Base-by-base conservation (phyloP, 2,797 vertebrate species). In the Syngnathus rostellatus region DNA sequence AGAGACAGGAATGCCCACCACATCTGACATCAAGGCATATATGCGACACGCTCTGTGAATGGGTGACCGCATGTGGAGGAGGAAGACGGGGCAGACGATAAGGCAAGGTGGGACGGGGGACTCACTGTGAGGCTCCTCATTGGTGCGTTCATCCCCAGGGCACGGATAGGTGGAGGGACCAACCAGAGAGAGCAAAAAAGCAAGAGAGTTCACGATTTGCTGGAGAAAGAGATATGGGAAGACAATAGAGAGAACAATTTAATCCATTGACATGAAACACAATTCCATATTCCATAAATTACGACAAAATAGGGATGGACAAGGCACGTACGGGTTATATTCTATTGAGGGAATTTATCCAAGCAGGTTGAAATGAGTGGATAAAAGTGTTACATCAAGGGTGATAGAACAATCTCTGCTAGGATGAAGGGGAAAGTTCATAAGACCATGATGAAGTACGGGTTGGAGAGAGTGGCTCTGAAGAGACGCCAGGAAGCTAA, bases 101-200 rank as follows among this genome's bases (percentile, higher is more conserved):
- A 25, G 39, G 8, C 40, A 16, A 38, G 37, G 23, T n/a, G 40
- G 31, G 31, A 3, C 31, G 10, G n/a, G 62, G 65, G 74, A 93
- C 92, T 93, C 88, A 93, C 92, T 90, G 92, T 93, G 88, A 93
- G 90, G 90, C 91, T 93, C 91, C 92, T 92, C 91, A 93, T 93
- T 89, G 92, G 92, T 92, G 92, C 90, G 79, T 90, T 92, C 92
- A 93, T 93, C 87, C 90, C 92, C 87, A 88, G 88, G 88, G 86
- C 85, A 86, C 83, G 81, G 85, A 88, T 76, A 74, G 88, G 89
- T 80, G 84, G 83, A 85, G 81, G 76, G 74, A 84, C 87, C 89
- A 87, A 86, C 87, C 89, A 83, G 75, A 73, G 69, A 81, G 74
- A 83, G 66, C 72, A 77, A 63, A 82, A 83, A 72, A 77, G 74